Evolutionary conservation across 2,888 invertebrate genomes (phyloP).

Genomic region (Idaea straminata): DNA sequence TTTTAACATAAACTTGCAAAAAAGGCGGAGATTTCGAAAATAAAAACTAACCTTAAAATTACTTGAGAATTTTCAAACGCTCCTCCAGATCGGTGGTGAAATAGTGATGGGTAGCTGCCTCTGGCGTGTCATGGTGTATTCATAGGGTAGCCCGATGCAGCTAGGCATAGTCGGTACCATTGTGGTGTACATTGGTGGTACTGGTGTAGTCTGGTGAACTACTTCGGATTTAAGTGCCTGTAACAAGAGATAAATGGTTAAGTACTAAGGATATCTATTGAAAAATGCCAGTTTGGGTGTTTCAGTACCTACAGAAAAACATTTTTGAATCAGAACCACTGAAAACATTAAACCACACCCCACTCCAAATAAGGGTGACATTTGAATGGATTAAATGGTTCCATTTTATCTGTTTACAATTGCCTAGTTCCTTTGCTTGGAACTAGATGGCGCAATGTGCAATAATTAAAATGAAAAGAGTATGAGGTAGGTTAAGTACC

Average conservation of each 20-base stretch:
- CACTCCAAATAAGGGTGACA: neutral
- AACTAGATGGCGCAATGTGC: neutral
- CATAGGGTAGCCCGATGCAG: conserved; percentile 48
- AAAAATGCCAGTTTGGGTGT: neutral
- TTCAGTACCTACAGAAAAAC: no score
- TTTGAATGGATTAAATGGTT: neutral
- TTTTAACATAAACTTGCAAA: neutral
- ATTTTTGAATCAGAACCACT: no score
- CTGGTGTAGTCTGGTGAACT: conserved; percentile 44
- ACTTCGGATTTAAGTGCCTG: conserved; percentile 52
- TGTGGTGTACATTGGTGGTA: conserved; percentile 41
- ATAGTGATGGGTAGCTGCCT: conserved; percentile 42
- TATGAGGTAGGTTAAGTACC: no score
- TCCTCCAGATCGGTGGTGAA: conserved; percentile 48
- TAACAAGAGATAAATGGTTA: conserved; percentile 23
- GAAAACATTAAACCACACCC: no score
- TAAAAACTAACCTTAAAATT: conserved; percentile 11
- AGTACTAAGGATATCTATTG: neutral
- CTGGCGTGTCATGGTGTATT: conserved; percentile 47
- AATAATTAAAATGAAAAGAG: neutral
- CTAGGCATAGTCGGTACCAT: conserved; percentile 41
- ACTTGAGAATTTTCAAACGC: conserved; percentile 31
- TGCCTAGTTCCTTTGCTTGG: no score
- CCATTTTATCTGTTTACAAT: no score
- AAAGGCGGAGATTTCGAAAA: conserved; percentile 11